A percentile compares a stretch with the other conserved stretches of the same genome.
phyloP scores from a whole-genome alignment of 2,888 invertebrate genomes.

The Platycheirus rosarum region DNA sequence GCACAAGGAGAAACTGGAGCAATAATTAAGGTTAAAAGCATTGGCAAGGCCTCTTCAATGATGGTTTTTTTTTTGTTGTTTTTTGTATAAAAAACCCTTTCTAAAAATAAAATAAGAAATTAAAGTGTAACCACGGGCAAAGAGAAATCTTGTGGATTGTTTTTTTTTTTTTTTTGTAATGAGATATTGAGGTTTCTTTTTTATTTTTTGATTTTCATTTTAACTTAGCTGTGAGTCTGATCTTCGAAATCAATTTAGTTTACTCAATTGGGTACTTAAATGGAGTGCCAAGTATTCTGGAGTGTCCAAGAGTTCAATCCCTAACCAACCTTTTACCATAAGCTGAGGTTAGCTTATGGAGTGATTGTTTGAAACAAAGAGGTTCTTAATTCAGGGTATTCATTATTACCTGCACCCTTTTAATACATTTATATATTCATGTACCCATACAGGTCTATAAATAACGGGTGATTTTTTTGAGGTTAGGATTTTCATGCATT shows the following conservation, averaged over 20 bases:
- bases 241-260: neutral
- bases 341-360: no score
- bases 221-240: neutral
- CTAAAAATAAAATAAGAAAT: slow-evolving; percentile 49
- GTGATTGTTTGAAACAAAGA: no score
- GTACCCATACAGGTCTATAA: no score
- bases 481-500: no score
- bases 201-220: neutral
- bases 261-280: no score
- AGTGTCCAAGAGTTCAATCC: no score
- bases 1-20: slow-evolving; percentile 65
- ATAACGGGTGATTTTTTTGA: no score
- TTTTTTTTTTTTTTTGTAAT: slow-evolving; percentile 13
- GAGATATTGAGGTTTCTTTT: slow-evolving; percentile 3
- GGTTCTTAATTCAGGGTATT: no score
- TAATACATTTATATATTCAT: no score
- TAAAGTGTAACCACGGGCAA: slow-evolving; percentile 20
- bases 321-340: no score
- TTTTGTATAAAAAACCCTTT: slow-evolving; percentile 53
- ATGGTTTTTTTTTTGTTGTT: slow-evolving; percentile 24
- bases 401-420: no score
- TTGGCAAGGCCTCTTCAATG: slow-evolving; percentile 63
- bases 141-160: slow-evolving; percentile 24
- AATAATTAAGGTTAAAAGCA: slow-evolving; percentile 73
- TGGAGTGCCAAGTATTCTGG: no score